Percentiles rank a stretch among this genome's conserved stretches.
Conservation (phyloP, 2,113 vertebrate genomes). For the Scomber colias region DNA sequence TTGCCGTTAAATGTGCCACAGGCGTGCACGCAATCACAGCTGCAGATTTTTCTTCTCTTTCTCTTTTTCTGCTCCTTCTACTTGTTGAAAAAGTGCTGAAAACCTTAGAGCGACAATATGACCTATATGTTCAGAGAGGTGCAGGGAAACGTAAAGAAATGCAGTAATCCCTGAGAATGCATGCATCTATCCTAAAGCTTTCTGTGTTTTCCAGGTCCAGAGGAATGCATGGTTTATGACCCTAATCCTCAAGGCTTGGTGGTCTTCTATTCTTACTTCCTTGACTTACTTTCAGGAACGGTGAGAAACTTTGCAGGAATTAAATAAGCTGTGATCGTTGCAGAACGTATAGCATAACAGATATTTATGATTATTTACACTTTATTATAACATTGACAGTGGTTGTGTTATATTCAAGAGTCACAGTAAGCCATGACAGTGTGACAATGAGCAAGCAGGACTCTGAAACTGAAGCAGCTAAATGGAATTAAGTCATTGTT, state of each 20-base stretch:
- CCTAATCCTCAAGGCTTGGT: slow-evolving; percentile 75
- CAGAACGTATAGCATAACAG: neutral
- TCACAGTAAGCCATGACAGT: too few relatives aligned
- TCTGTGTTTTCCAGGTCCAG: slow-evolving; percentile 45
- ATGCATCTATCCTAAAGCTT: slow-evolving; percentile 5
- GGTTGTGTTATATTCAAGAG: too few relatives aligned
- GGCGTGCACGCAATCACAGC: neutral
- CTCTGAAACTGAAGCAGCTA: too few relatives aligned
- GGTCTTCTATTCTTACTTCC: slow-evolving; percentile 83
- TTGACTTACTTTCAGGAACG: slow-evolving; percentile 89
- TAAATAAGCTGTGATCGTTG: neutral
- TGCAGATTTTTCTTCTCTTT: neutral
- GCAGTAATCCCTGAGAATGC: neutral
- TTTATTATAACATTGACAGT: too few relatives aligned
- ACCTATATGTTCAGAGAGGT: neutral
- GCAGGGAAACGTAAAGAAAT: neutral
- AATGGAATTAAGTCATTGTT: too few relatives aligned
- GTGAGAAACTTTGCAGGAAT: slow-evolving; percentile 71
- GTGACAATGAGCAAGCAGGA: too few relatives aligned
- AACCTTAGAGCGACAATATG: neutral
- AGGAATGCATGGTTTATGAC: slow-evolving; percentile 80
- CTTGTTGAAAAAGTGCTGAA: neutral
- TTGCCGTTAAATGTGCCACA: neutral
- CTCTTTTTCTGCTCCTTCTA: neutral
- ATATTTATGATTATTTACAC: too few relatives aligned